These are phyloP conservation scores for Halichoeres trimaculatus DNA, from an alignment of 2,113 vertebrate genomes.

Conservation along the genomic window DNA sequence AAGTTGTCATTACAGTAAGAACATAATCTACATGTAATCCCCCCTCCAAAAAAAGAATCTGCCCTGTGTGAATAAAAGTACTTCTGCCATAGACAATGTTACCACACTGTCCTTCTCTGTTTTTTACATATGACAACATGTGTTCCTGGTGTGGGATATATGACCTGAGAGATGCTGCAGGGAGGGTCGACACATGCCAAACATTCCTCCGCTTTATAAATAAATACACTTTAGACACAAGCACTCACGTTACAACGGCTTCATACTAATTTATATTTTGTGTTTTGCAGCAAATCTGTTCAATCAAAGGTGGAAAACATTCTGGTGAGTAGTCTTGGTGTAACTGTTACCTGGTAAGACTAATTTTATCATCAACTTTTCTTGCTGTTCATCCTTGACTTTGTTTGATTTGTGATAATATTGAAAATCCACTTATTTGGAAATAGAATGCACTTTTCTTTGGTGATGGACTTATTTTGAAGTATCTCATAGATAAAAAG, in stretches of 20 bases:
- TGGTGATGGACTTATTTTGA: not conserved
- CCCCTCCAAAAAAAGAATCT: conserved; percentile 13
- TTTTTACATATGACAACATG: conserved; percentile 74
- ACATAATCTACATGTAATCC: not conserved
- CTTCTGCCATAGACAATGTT: conserved; percentile 60
- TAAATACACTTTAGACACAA: conserved; percentile 78
- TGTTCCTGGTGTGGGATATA: conserved; percentile 77
- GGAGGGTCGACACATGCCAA: conserved; percentile 76
- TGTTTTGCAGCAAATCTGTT: conserved; percentile 95
- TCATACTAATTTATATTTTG: conserved; percentile 76
- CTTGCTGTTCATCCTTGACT: too few relatives aligned
- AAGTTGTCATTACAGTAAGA: too few relatives aligned
- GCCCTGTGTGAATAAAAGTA: conserved; percentile 34
- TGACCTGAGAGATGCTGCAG: conserved; percentile 73
- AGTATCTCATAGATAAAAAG: too few relatives aligned
- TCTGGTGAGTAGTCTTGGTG: conserved; percentile 89
- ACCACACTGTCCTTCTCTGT: conserved; percentile 24
- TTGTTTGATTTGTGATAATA: not conserved
- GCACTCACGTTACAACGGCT: conserved; percentile 73
- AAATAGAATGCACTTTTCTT: not conserved
- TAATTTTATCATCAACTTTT: too few relatives aligned
- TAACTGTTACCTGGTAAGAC: not conserved
- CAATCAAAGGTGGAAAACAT: conserved; percentile 99
- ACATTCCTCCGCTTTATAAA: conserved; percentile 84
- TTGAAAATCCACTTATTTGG: not conserved